These are phyloP conservation scores for Propithecus deckenii DNA, from an alignment of 2,797 vertebrate species.

Conservation along the genomic window DNA sequence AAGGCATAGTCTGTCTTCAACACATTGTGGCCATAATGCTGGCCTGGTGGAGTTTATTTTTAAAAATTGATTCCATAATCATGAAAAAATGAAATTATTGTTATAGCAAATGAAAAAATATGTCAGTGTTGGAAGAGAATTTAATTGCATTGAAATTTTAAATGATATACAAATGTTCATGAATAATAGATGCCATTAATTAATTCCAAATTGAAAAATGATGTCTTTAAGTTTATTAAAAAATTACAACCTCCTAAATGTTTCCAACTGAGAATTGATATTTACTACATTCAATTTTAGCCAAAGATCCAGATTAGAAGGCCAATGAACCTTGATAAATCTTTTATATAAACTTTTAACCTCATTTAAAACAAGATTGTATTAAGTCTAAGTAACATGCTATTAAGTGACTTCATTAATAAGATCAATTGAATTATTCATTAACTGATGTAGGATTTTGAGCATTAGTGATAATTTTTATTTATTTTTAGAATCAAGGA, in stretches of 20 bases:
- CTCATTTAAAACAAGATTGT: slow-evolving; percentile 4
- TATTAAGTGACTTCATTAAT: slow-evolving; percentile 45
- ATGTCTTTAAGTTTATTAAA: slow-evolving; percentile 23
- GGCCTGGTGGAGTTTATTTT: background rate
- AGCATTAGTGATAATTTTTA: slow-evolving; percentile 26
- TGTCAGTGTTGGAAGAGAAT: background rate
- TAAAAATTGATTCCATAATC: background rate
- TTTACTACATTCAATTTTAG: slow-evolving; percentile 32
- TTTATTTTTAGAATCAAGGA: slow-evolving; percentile 32
- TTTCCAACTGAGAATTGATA: slow-evolving; percentile 44
- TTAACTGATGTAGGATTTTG: background rate
- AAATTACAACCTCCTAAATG: background rate
- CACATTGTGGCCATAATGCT: background rate
- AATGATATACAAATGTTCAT: slow-evolving; percentile 16
- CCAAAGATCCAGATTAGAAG: slow-evolving; percentile 31
- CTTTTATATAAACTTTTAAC: slow-evolving; percentile 52
- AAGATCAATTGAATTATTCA: slow-evolving; percentile 50
- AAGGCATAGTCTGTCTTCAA: background rate
- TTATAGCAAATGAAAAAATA: slow-evolving; percentile 21
- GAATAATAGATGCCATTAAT: slow-evolving; percentile 11
- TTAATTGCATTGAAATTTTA: slow-evolving; percentile 36
- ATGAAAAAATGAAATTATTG: slow-evolving; percentile 28
- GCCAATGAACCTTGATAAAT: slow-evolving; percentile 29
- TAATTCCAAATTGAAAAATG: slow-evolving; percentile 47
- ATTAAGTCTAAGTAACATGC: background rate